These are phyloP conservation scores for Lepidonotus clava DNA, from an alignment of 2,888 invertebrate genomes.

Conservation along the genomic window DNA sequence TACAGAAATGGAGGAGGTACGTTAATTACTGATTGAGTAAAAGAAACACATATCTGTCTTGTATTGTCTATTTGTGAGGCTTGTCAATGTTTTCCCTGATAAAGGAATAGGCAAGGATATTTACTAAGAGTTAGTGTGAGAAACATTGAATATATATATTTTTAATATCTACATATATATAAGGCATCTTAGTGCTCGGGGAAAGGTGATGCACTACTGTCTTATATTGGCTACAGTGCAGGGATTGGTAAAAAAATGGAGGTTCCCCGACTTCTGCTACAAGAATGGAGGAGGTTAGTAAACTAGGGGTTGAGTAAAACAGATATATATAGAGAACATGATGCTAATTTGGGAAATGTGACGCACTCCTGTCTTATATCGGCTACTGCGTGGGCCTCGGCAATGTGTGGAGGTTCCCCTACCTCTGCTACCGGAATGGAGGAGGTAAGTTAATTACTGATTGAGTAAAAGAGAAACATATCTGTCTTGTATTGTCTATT, in stretches of 20 bases:
- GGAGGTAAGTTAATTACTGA: not conserved
- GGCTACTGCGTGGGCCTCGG: not conserved
- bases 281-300: constrained; percentile 48
- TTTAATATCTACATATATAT: no score
- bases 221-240: constrained; percentile 47
- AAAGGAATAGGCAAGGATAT: no score
- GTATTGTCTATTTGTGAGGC: no score
- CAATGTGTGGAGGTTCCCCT: not conserved
- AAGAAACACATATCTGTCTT: no score
- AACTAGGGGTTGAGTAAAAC: not conserved
- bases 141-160: no score
- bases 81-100: no score
- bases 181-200: no score
- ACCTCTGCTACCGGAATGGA: not conserved
- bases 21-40: no score
- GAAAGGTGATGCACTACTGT: constrained; percentile 44
- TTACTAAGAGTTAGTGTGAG: no score
- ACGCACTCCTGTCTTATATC: not conserved
- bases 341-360: not conserved
- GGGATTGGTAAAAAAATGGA: constrained; percentile 37
- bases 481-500: not conserved
- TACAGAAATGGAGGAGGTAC: not conserved
- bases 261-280: constrained; percentile 50
- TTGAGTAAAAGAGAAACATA: not conserved
- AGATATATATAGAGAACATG: not conserved